Percentiles rank a stretch among this genome's conserved stretches.
Evolutionary conservation across 2,888 invertebrate species (phyloP).

Genomic region (Troides helena): DNA sequence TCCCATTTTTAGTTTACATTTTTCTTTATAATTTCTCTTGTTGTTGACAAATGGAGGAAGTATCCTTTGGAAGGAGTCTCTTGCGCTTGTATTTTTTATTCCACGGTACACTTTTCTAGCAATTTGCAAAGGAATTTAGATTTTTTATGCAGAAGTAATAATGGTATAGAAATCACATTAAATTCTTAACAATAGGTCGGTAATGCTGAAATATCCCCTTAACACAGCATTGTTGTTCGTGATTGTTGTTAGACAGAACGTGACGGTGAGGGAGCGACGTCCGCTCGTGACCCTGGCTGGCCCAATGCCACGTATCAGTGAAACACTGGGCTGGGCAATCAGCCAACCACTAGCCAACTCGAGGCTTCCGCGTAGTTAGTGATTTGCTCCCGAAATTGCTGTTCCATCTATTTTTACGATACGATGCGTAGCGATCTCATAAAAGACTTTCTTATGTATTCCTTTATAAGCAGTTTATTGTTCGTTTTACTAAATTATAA

Average conservation of each 20-base stretch:
- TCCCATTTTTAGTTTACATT: not conserved
- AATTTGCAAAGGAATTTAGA: no score
- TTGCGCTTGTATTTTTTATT: no score
- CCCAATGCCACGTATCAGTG: constrained; percentile 73
- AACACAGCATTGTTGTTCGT: constrained; percentile 4
- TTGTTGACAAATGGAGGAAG: no score
- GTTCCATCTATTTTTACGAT: constrained; percentile 39
- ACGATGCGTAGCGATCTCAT: not conserved
- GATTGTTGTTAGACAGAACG: constrained; percentile 37
- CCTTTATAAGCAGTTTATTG: not conserved
- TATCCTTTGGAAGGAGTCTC: no score
- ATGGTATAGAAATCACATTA: no score
- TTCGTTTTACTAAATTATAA: not conserved
- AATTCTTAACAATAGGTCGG: not conserved
- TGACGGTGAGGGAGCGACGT: constrained; percentile 66
- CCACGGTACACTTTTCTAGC: no score
- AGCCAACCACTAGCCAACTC: constrained; percentile 50
- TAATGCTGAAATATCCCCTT: constrained; percentile 5
- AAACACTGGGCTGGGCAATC: constrained; percentile 53
- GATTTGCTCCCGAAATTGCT: constrained; percentile 56
- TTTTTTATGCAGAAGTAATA: not conserved
- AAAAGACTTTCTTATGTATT: not conserved
- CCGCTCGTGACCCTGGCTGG: constrained; percentile 80
- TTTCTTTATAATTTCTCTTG: not conserved
- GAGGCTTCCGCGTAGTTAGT: constrained; percentile 72